Conservation (phyloP, 1,140 invertebrate genomes). For the Drosophila pseudoobscura region DNA sequence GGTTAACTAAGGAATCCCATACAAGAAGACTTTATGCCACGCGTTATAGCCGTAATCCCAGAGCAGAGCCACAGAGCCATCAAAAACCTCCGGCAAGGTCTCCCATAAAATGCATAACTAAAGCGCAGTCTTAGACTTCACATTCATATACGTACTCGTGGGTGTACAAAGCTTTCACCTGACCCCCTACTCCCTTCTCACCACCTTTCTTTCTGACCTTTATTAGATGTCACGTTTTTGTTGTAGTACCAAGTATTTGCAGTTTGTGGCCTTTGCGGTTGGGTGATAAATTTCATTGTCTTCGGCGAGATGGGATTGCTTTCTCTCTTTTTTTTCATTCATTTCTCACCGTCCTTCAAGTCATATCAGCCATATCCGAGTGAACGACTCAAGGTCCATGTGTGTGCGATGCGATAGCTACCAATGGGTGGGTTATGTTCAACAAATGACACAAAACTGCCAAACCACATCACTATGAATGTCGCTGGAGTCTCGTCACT, state of each 20-base stretch:
- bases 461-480: conserved; percentile 79
- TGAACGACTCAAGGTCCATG: conserved; percentile 38
- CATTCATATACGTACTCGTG: conserved; percentile 26
- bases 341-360: conserved; percentile 49
- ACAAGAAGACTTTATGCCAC: conserved; percentile 41
- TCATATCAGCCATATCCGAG: conserved; percentile 42
- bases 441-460: conserved; percentile 80
- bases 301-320: conserved; percentile 25
- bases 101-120: conserved; percentile 56
- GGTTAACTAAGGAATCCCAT: conserved; percentile 3
- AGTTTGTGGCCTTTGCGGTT: conserved; percentile 57
- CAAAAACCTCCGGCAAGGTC: conserved; percentile 43
- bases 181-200: background rate
- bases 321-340: conserved; percentile 19
- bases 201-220: conserved; percentile 7
- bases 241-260: conserved; percentile 31
- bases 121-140: conserved; percentile 48
- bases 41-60: conserved; percentile 42
- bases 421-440: conserved; percentile 39
- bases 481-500: conserved; percentile 77
- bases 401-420: conserved; percentile 45
- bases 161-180: conserved; percentile 41
- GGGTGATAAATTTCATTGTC: conserved; percentile 69
- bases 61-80: conserved; percentile 40
- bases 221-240: conserved; percentile 59